Evolutionary conservation across 2,797 vertebrate species (phyloP).

Genomic region (Etheostoma nigrum): DNA sequence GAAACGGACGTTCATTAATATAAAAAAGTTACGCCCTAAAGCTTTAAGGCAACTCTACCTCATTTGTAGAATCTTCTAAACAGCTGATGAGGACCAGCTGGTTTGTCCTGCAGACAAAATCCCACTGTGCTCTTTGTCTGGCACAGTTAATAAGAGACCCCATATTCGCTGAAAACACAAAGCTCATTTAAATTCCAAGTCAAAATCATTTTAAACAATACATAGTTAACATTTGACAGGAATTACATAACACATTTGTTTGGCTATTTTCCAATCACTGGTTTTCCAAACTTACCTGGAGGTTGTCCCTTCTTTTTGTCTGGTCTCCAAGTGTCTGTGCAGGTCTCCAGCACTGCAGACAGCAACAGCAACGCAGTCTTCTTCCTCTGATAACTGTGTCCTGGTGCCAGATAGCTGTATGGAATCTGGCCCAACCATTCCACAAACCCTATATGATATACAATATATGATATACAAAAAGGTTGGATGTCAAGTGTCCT

Average conservation of each 20-base stretch:
- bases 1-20: too few species aligned
- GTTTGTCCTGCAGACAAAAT: constrained; percentile 87
- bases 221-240: background rate
- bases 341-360: constrained; percentile 88
- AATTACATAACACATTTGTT: background rate
- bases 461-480: constrained; percentile 35
- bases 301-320: constrained; percentile 92
- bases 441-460: constrained; percentile 81
- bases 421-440: constrained; percentile 90
- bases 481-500: too few species aligned
- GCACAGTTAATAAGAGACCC: constrained; percentile 83
- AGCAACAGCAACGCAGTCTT: constrained; percentile 89
- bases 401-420: constrained; percentile 80
- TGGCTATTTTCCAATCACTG: background rate
- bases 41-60: constrained; percentile 77
- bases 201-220: background rate
- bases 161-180: constrained; percentile 83
- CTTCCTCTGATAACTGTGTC: constrained; percentile 91
- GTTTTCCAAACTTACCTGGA: constrained; percentile 82
- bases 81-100: constrained; percentile 88
- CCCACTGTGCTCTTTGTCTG: constrained; percentile 85
- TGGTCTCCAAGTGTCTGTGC: constrained; percentile 92
- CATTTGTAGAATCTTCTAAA: constrained; percentile 92
- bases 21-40: too few species aligned
- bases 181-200: background rate